Conservation (phyloP, 2,113 vertebrate genomes). For the Sisor rabdophorus region DNA sequence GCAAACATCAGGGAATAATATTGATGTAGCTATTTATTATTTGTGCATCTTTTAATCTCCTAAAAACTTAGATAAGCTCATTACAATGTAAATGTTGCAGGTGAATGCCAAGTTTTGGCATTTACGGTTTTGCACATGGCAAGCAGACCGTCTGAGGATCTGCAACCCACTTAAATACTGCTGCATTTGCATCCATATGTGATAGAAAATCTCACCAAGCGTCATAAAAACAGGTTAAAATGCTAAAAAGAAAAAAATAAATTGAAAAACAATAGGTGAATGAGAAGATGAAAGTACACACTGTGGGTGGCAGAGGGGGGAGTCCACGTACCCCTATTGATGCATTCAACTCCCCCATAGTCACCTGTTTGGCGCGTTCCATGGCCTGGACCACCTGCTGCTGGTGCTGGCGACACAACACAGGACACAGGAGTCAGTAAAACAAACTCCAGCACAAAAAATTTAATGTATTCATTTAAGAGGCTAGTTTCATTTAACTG, state of each 20-base stretch:
- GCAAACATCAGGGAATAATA: no score
- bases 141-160: background rate
- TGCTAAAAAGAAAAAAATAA: constrained; percentile 41
- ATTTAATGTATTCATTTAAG: background rate
- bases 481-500: background rate
- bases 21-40: no score
- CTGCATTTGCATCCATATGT: background rate
- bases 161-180: background rate
- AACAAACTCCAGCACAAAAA: background rate
- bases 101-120: background rate
- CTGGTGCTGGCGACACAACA: constrained; percentile 76
- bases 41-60: no score
- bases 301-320: constrained; percentile 73
- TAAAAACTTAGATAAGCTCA: background rate
- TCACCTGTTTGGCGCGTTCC: constrained; percentile 94
- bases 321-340: constrained; percentile 92
- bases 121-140: background rate
- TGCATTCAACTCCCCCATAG: constrained; percentile 89
- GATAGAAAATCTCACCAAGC: background rate
- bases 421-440: constrained; percentile 16
- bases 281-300: constrained; percentile 67
- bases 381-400: constrained; percentile 93
- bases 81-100: background rate
- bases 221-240: background rate
- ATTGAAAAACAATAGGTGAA: constrained; percentile 41